Conservation (phyloP, 2,888 invertebrate species). For the Dynastes grantii region DNA sequence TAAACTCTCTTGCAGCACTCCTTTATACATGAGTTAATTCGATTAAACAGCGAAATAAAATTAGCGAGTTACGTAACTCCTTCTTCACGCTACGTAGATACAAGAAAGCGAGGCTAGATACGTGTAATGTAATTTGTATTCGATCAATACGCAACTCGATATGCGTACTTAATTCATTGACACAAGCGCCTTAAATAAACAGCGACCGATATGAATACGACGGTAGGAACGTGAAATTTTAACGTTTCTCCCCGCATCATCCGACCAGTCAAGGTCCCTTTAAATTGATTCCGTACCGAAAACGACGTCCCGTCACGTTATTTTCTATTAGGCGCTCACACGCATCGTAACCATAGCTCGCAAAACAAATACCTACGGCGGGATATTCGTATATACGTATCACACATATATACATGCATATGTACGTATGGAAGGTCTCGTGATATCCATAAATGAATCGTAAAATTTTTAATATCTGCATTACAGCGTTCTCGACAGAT, state of each 20-base stretch:
- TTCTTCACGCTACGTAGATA: too few species aligned
- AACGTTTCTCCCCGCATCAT: neutral
- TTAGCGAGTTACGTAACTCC: too few species aligned
- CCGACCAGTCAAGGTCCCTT: constrained; percentile 15
- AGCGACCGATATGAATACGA: neutral
- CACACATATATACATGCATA: too few species aligned
- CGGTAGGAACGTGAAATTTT: constrained; percentile 5
- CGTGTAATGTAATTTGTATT: constrained; percentile 18
- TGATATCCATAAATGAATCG: constrained; percentile 42
- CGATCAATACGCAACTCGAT: constrained; percentile 6
- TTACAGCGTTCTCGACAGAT: constrained; percentile 28
- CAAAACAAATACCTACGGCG: constrained; percentile 15
- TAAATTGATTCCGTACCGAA: constrained; percentile 17
- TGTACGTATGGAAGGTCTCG: constrained; percentile 1
- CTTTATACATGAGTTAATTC: too few species aligned
- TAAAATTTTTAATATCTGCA: constrained; percentile 46
- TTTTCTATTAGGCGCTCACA: constrained; percentile 6
- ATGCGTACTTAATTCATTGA: constrained; percentile 25
- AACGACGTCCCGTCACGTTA: constrained; percentile 25
- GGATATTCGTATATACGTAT: too few species aligned
- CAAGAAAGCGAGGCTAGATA: too few species aligned
- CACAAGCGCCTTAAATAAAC: constrained; percentile 18
- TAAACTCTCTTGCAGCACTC: too few species aligned
- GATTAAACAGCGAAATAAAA: too few species aligned
- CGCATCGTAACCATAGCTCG: neutral